Percentiles rank a stretch among this genome's conserved stretches.
phyloP scores from a whole-genome alignment of 1,140 invertebrate genomes.

The Dysdera silvatica region DNA sequence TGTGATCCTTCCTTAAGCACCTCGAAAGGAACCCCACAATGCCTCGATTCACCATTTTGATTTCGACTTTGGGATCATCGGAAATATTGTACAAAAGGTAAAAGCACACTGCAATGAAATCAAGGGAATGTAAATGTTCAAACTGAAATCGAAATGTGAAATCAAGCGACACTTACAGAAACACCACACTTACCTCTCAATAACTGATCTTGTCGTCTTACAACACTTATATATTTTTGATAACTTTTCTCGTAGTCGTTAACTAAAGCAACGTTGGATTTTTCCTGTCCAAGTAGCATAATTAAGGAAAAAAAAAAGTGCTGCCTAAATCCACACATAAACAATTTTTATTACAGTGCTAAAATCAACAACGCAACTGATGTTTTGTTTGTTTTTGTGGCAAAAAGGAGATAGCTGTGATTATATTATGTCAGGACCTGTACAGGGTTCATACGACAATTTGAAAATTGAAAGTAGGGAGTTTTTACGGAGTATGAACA shows the following conservation, averaged over 20 bases:
- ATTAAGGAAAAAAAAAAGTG: background rate
- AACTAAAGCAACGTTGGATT: conserved; percentile 52
- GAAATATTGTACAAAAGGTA: conserved; percentile 90
- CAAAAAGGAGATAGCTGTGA: too few species aligned
- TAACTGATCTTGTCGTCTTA: conserved; percentile 86
- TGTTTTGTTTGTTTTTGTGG: too few species aligned
- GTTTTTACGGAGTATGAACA: too few species aligned
- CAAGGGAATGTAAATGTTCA: background rate
- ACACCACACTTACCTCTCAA: conserved; percentile 53
- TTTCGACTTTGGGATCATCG: conserved; percentile 83
- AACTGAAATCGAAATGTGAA: conserved; percentile 15
- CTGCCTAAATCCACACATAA: background rate
- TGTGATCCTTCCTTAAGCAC: conserved; percentile 75
- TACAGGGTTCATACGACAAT: too few species aligned
- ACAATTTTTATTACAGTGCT: too few species aligned
- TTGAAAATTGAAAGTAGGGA: too few species aligned
- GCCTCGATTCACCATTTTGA: conserved; percentile 94
- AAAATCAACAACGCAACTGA: too few species aligned
- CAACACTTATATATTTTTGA: conserved; percentile 66
- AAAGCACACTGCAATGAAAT: conserved; percentile 53
- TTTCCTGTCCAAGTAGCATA: conserved; percentile 40
- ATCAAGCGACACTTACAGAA: background rate
- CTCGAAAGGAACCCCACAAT: conserved; percentile 81
- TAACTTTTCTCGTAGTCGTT: conserved; percentile 73
- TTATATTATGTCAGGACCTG: too few species aligned